These are phyloP conservation scores for Australoheros scitulus DNA, from an alignment of 2,113 vertebrate species.

Conservation along the genomic window DNA sequence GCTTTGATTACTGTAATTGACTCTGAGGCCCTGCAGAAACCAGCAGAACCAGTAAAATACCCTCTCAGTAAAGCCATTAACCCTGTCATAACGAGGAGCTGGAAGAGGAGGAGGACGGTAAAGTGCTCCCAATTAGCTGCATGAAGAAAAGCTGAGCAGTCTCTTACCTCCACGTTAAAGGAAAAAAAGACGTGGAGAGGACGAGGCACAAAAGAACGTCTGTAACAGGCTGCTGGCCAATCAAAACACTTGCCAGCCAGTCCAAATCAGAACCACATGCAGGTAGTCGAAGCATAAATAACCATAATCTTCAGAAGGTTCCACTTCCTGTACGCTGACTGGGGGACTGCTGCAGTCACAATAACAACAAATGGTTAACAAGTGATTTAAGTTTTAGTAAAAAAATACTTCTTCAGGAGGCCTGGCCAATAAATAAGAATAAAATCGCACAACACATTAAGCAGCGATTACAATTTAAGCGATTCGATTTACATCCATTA, in stretches of 20 bases:
- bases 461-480: not conserved
- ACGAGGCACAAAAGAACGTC: slow-evolving; percentile 59
- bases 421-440: not conserved
- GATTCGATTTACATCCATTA: not conserved
- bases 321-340: slow-evolving; percentile 72
- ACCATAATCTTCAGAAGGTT: slow-evolving; percentile 64
- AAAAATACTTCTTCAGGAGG: not conserved
- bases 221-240: slow-evolving; percentile 67
- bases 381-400: not conserved
- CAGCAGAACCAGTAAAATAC: slow-evolving; percentile 42
- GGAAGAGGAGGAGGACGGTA: not conserved
- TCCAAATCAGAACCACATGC: slow-evolving; percentile 80
- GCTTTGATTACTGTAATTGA: slow-evolving; percentile 73
- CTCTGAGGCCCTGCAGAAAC: slow-evolving; percentile 58
- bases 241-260: slow-evolving; percentile 73
- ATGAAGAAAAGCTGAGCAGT: slow-evolving; percentile 37
- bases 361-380: not conserved
- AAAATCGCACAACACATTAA: not conserved
- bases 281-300: slow-evolving; percentile 43
- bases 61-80: slow-evolving; percentile 65
- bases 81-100: slow-evolving; percentile 54
- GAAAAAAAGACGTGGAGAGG: slow-evolving; percentile 58
- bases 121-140: slow-evolving; percentile 62
- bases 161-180: slow-evolving; percentile 54
- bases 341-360: slow-evolving; percentile 11